phyloP scores from a whole-genome alignment of 1,140 invertebrate genomes.

The Paracyclopina nana region DNA sequence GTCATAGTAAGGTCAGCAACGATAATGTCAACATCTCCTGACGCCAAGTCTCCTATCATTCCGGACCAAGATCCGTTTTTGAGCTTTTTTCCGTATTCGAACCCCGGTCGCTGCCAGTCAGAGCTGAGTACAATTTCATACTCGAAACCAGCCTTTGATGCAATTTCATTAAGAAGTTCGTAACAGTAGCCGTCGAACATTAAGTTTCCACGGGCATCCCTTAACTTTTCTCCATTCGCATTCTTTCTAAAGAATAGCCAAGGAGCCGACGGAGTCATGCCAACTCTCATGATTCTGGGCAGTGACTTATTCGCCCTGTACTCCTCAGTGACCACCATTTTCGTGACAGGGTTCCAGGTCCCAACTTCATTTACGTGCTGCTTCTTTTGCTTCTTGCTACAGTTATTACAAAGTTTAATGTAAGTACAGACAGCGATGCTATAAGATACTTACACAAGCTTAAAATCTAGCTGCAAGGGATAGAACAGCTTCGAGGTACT shows the following conservation, averaged over 20 bases:
- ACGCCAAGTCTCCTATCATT: conserved; percentile 65
- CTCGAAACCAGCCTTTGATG: conserved; percentile 60
- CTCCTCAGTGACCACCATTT: neutral
- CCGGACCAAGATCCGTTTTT: conserved; percentile 64
- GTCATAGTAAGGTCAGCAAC: conserved; percentile 65
- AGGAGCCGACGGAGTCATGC: neutral
- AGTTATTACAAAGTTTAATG: no score
- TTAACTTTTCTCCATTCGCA: neutral
- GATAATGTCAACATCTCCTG: conserved; percentile 29
- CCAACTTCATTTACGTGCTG: no score
- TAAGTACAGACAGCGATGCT: no score
- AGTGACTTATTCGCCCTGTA: neutral
- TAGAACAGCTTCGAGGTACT: neutral
- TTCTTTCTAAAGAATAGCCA: neutral
- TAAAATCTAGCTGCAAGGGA: neutral
- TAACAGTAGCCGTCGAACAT: conserved; percentile 65
- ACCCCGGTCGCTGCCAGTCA: conserved; percentile 31
- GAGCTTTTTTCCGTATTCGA: conserved; percentile 45
- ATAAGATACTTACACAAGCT: neutral
- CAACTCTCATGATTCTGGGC: neutral
- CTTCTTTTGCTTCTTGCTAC: no score
- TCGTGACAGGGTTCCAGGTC: neutral
- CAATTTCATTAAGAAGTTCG: conserved; percentile 53
- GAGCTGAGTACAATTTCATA: conserved; percentile 55
- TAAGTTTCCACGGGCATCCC: neutral